Base-by-base conservation (phyloP, 2,888 invertebrate species). In the Apoderus coryli region DNA sequence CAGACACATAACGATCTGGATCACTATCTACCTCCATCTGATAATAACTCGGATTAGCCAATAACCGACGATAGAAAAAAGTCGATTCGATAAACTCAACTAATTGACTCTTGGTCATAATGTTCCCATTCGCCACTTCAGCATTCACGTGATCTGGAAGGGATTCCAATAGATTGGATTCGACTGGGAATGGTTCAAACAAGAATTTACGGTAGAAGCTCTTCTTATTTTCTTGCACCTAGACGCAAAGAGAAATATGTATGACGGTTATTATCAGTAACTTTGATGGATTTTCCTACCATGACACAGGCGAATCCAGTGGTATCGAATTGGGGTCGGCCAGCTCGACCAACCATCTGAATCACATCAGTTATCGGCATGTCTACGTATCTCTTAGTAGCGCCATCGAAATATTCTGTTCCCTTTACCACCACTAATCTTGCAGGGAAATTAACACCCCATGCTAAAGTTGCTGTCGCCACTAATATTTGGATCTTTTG, bases 281-380 rank as follows among this genome's bases (percentile, higher is more conserved):
- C n/a, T n/a, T n/a, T n/a, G n/a, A n/a, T n/a, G n/a, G n/a, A n/a
- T n/a, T n/a, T n/a, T n/a, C n/a, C n/a, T n/a, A n/a, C n/a, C 40
- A 85, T 60, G 2, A 86, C 81, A 4, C 84, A 81, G 0, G 85
- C 85, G 2, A 85, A 76, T 0, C 86, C 98, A 45, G 84, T 79
- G 46, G 82, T 81, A 59, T 96, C 98, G 52, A 78, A 99, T 64
- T 99, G 86, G 0, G 98, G 98, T 31, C 98, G 68, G 0, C 98
- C 98, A 33, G 98, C 98, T 33, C 98, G 69, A 2, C 98, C 98
- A 81, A 98, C 96, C 98, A 99, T 99, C 61, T 99, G 98, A 33
- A 99, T 64, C 0, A 99, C 95, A 61, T 98, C 96, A 1, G 98
- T 99, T 28, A 99, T 95, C 1, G 98, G 98, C 82, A 98, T 98